Conservation (phyloP, 2,888 invertebrate genomes). For the Byasa hedistus region DNA sequence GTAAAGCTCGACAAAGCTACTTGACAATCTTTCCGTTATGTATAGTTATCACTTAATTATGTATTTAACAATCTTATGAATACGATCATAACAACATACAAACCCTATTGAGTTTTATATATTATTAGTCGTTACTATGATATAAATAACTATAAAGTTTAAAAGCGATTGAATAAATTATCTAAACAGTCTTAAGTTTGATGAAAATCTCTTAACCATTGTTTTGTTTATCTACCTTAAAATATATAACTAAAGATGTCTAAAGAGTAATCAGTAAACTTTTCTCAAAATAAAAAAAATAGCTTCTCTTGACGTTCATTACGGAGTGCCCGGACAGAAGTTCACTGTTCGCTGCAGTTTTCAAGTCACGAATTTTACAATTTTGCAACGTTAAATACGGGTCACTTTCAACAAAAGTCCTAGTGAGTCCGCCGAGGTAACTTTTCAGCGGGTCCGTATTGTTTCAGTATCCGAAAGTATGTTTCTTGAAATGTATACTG, state of each 20-base stretch:
- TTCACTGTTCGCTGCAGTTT: constrained; percentile 19
- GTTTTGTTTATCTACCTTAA: neutral
- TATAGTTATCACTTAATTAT: no score
- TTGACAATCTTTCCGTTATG: no score
- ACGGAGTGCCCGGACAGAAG: constrained; percentile 1
- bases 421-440: constrained; percentile 5
- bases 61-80: no score
- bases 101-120: no score
- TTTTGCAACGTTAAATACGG: constrained; percentile 17
- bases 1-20: no score
- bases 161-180: no score
- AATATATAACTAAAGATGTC: neutral
- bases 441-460: constrained; percentile 6
- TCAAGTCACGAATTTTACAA: constrained; percentile 16
- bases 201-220: neutral
- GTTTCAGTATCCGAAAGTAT: neutral
- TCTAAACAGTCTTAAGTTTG: no score
- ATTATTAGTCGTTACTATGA: no score
- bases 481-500: neutral
- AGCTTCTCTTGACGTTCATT: constrained; percentile 3
- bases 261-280: neutral
- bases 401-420: constrained; percentile 14
- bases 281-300: neutral
- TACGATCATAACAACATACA: no score
- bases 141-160: no score